These are phyloP conservation scores for Notarius lentiginosus DNA, from an alignment of 2,113 vertebrate species.

Conservation along the genomic window DNA sequence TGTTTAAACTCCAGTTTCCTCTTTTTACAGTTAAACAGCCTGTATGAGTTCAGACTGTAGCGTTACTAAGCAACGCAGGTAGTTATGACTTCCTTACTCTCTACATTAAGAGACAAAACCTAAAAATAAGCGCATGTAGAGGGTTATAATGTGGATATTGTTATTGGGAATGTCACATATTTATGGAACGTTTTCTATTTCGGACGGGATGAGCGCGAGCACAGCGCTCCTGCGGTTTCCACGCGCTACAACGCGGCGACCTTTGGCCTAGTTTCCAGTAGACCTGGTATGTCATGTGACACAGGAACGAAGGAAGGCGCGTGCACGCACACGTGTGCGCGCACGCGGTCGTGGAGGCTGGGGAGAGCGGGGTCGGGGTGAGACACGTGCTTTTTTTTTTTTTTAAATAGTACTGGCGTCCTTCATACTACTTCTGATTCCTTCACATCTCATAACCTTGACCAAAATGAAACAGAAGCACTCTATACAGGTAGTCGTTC, in stretches of 20 bases:
- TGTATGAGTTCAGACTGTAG: background rate
- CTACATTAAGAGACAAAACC: background rate
- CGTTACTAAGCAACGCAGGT: background rate
- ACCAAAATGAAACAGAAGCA: background rate
- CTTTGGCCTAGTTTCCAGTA: conserved; percentile 78
- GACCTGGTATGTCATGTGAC: conserved; percentile 71
- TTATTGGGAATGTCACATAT: background rate
- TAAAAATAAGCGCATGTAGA: background rate
- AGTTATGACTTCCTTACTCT: background rate
- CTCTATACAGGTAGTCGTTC: background rate
- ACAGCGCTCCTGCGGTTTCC: conserved; percentile 19
- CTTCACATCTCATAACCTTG: background rate
- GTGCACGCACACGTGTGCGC: conserved; percentile 41
- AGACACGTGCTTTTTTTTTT: conserved; percentile 8
- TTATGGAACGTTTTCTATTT: background rate
- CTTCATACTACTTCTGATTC: conserved; percentile 18
- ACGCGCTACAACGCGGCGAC: conserved; percentile 63
- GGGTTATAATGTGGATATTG: background rate
- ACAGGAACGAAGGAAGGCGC: conserved; percentile 22
- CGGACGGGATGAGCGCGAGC: background rate
- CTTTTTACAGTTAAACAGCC: background rate
- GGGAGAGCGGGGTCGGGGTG: conserved; percentile 41
- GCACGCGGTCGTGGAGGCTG: conserved; percentile 51
- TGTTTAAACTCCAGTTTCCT: background rate
- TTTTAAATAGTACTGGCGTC: background rate